A percentile compares a stretch with the other conserved stretches of the same genome.
Evolutionary conservation across 2,797 vertebrate species (phyloP).

Genomic region (Acomys russatus): DNA sequence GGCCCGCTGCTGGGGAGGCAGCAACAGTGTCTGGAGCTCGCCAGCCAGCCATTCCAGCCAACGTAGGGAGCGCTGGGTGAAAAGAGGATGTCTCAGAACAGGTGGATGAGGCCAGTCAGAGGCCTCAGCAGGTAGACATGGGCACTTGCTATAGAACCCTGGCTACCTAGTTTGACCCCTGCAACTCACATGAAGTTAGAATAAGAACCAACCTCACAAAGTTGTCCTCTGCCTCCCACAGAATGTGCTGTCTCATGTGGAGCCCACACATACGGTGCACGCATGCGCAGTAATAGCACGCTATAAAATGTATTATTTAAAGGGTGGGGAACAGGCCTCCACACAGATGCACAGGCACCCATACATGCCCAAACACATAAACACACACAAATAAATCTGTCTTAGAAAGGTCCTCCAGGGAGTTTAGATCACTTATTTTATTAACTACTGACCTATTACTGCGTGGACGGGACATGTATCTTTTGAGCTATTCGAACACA

Average conservation of each 20-base stretch:
- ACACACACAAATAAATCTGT: not conserved
- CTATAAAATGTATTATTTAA: not conserved
- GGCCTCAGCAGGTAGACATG: not conserved
- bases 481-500: not conserved
- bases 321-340: not conserved
- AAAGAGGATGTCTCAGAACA: not conserved
- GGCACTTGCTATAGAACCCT: not conserved
- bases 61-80: not conserved
- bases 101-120: not conserved
- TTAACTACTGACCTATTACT: not conserved
- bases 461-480: not conserved
- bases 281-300: not conserved
- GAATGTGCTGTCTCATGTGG: not conserved
- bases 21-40: not conserved
- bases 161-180: not conserved
- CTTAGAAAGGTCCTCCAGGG: not conserved
- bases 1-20: too few relatives aligned
- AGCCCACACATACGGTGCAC: too few relatives aligned
- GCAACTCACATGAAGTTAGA: not conserved
- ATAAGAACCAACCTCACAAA: not conserved
- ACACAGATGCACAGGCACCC: not conserved
- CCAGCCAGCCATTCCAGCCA: not conserved
- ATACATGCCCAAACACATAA: not conserved
- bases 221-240: not conserved
- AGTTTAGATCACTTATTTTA: not conserved